phyloP scores from a whole-genome alignment of 2,797 vertebrate genomes.

The Darevskia nairensis region DNA sequence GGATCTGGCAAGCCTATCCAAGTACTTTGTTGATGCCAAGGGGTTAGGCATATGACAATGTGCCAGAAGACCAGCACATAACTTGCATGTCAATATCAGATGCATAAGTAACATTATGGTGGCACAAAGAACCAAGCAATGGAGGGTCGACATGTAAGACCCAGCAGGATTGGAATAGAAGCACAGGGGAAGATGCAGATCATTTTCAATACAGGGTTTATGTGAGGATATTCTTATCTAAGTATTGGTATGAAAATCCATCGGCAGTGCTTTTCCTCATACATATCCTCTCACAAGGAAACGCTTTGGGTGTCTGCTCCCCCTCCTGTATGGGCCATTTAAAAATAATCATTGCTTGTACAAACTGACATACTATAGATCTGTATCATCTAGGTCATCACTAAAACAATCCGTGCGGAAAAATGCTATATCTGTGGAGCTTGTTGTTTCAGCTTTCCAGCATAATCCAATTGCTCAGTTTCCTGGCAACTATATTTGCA shows the following conservation, averaged over 20 bases:
- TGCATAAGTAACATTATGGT: no score
- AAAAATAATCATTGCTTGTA: conserved; percentile 48
- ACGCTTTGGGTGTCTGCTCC: background rate
- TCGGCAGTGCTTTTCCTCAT: conserved; percentile 37
- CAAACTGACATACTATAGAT: conserved; percentile 14
- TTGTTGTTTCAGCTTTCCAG: conserved; percentile 41
- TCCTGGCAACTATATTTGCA: background rate
- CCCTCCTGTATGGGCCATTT: conserved; percentile 45
- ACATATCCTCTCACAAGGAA: conserved; percentile 43
- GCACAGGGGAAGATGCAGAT: no score
- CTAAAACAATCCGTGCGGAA: conserved; percentile 51
- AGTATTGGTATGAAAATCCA: conserved; percentile 32
- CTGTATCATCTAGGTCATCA: conserved; percentile 35
- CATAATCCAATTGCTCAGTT: conserved; percentile 46
- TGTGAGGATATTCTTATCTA: conserved; percentile 15
- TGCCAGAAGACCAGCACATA: no score
- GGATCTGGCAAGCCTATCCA: no score
- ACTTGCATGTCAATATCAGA: no score
- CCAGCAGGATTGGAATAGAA: no score
- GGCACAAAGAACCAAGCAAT: no score
- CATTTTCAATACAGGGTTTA: no score
- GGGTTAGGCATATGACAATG: no score
- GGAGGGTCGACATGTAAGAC: no score
- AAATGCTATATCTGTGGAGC: background rate
- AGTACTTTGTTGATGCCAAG: no score